These are phyloP conservation scores for Meteorus cinctellus DNA, from an alignment of 2,888 invertebrate species.

Conservation along the genomic window DNA sequence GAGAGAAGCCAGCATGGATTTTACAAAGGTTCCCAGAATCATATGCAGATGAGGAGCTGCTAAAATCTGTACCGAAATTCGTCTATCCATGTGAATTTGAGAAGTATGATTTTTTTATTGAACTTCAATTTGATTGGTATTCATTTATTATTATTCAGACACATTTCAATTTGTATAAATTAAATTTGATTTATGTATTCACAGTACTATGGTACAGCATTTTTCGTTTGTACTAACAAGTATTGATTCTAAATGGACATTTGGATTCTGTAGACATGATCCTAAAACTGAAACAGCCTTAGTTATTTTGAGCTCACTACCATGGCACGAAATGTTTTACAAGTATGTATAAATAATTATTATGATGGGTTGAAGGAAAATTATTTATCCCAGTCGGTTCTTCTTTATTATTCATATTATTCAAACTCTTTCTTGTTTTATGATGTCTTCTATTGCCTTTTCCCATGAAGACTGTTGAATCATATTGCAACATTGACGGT, in stretches of 20 bases:
- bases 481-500: slow-evolving; percentile 86
- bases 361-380: background rate
- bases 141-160: background rate
- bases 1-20: slow-evolving; percentile 81
- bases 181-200: slow-evolving; percentile 66
- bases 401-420: background rate
- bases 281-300: slow-evolving; percentile 90
- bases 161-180: background rate
- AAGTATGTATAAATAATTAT: slow-evolving; percentile 77
- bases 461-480: slow-evolving; percentile 81
- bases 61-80: slow-evolving; percentile 92
- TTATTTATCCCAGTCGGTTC: no score
- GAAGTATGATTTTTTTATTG: slow-evolving; percentile 77
- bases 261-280: slow-evolving; percentile 97
- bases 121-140: no score
- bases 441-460: background rate
- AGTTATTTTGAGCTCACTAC: slow-evolving; percentile 90
- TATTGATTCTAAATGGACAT: slow-evolving; percentile 95
- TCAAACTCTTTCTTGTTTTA: background rate
- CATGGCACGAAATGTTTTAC: slow-evolving; percentile 98
- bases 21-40: slow-evolving; percentile 89
- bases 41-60: slow-evolving; percentile 88
- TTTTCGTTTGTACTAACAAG: slow-evolving; percentile 98
- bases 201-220: slow-evolving; percentile 89
- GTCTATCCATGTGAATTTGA: slow-evolving; percentile 89